Evolutionary conservation across 2,888 invertebrate genomes (phyloP).

Genomic region (Malthinus seriepunctatus): DNA sequence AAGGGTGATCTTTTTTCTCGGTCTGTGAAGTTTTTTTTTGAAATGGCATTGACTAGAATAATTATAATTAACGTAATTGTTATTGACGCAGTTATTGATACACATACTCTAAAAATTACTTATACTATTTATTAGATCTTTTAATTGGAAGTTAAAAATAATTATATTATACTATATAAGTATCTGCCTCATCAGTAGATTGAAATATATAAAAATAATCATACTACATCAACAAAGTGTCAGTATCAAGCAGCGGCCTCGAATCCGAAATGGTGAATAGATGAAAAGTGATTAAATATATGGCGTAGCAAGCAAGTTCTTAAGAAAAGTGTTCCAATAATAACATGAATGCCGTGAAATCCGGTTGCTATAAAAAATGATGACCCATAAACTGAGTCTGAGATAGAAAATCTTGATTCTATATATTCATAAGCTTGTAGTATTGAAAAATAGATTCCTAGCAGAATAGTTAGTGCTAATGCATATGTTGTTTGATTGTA

Average conservation of each 20-base stretch:
- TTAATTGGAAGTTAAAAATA: constrained; percentile 76
- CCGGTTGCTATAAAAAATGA: constrained; percentile 75
- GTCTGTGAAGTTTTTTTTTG: constrained; percentile 61
- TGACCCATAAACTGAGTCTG: constrained; percentile 68
- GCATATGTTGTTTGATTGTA: constrained; percentile 53
- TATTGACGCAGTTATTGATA: constrained; percentile 34
- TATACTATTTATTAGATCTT: constrained; percentile 64
- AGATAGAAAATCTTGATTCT: constrained; percentile 63
- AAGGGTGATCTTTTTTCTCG: constrained; percentile 70
- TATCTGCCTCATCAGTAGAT: constrained; percentile 73
- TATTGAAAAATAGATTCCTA: constrained; percentile 68
- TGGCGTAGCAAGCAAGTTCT: constrained; percentile 58
- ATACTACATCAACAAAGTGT: constrained; percentile 70
- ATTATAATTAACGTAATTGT: constrained; percentile 56
- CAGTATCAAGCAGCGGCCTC: constrained; percentile 71
- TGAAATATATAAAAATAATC: constrained; percentile 64
- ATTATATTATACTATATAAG: constrained; percentile 70
- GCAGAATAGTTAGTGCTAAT: constrained; percentile 60
- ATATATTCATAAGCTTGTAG: constrained; percentile 72
- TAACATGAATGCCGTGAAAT: constrained; percentile 75
- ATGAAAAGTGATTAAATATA: constrained; percentile 57
- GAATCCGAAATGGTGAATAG: constrained; percentile 65
- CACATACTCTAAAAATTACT: constrained; percentile 55
- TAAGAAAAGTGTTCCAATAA: constrained; percentile 64
- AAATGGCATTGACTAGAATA: constrained; percentile 57